Percentiles rank a stretch among this genome's conserved stretches.
Conservation (phyloP, 2,113 vertebrate genomes). For the Pipra filicauda region DNA sequence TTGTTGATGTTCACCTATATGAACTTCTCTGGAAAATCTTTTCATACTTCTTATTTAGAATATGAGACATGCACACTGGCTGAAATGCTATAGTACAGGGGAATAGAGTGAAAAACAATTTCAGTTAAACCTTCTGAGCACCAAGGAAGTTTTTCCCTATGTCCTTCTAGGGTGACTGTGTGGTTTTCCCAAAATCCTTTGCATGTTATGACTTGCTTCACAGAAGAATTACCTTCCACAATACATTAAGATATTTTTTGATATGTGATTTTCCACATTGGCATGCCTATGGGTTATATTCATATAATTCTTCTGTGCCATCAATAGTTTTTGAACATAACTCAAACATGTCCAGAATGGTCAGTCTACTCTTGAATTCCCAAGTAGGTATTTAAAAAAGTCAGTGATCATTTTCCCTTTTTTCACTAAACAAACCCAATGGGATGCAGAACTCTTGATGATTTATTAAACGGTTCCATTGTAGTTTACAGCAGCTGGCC, state of each 20-base stretch:
- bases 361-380: not conserved
- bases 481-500: slow-evolving; percentile 41
- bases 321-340: not conserved
- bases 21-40: not conserved
- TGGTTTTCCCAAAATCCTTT: not conserved
- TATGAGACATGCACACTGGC: not conserved
- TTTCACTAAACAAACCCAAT: not conserved
- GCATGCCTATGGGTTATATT: not conserved
- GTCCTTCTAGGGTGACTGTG: not conserved
- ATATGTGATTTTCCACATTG: not conserved
- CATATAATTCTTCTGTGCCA: not conserved
- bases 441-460: slow-evolving; percentile 11
- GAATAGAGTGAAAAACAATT: not conserved
- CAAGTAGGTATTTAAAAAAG: not conserved
- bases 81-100: not conserved
- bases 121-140: not conserved
- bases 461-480: slow-evolving; percentile 47
- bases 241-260: not conserved
- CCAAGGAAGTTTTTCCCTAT: not conserved
- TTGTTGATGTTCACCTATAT: not conserved
- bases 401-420: not conserved
- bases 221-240: not conserved
- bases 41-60: not conserved
- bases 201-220: not conserved
- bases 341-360: not conserved